Conservation (phyloP, 2,113 vertebrate species). For the Otis tarda region DNA sequence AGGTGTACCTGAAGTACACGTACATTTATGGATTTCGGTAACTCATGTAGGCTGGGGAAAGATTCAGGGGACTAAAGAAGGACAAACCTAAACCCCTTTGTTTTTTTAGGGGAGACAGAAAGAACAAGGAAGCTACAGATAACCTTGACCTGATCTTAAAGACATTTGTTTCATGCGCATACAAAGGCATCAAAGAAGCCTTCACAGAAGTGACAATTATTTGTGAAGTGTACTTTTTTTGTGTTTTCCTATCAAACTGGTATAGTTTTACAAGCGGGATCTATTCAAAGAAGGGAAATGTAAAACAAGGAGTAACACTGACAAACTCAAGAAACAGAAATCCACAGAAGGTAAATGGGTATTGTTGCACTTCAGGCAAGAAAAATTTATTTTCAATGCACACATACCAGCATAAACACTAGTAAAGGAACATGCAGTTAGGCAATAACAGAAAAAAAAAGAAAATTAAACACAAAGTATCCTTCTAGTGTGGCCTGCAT, state of each 20-base stretch:
- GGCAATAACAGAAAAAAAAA: background rate
- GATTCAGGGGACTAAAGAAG: background rate
- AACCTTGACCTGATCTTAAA: background rate
- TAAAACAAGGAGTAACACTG: background rate
- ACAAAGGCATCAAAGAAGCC: background rate
- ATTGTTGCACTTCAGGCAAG: background rate
- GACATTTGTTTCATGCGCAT: background rate
- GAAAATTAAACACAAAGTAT: background rate
- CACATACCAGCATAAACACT: background rate
- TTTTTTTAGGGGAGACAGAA: background rate
- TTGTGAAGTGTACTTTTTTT: background rate
- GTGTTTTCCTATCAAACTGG: background rate
- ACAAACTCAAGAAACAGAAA: background rate
- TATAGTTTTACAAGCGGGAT: background rate
- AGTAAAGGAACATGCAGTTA: background rate
- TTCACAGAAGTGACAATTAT: background rate
- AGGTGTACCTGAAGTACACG: background rate
- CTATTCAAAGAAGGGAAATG: background rate
- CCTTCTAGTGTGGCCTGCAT: background rate
- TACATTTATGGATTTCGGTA: background rate
- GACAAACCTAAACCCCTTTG: background rate
- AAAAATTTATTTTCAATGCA: background rate
- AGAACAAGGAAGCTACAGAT: background rate
- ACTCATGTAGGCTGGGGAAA: background rate
- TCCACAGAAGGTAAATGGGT: background rate